Conservation (phyloP, 2,113 vertebrate species). For the Mobula hypostoma region DNA sequence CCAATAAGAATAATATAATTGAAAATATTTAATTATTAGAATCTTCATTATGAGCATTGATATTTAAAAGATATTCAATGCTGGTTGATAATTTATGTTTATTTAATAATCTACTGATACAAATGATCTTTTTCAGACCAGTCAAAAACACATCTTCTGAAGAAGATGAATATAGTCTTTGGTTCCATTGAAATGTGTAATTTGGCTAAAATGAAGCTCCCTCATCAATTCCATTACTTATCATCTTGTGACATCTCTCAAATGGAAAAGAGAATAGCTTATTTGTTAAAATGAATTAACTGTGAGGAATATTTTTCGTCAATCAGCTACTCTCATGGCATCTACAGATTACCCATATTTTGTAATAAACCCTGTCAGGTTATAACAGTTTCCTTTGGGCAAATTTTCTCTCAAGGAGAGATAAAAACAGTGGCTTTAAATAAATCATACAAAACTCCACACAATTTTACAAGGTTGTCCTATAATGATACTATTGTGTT, state of each 20-base stretch:
- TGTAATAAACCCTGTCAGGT: not conserved
- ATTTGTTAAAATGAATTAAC: conserved; percentile 29
- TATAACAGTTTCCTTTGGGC: not conserved
- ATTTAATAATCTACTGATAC: not conserved
- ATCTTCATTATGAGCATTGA: not conserved
- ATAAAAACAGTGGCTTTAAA: not conserved
- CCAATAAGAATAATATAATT: not conserved
- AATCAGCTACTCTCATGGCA: not conserved
- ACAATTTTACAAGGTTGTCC: not conserved
- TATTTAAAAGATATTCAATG: not conserved
- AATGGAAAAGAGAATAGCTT: not conserved
- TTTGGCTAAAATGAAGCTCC: not conserved
- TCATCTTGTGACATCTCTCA: not conserved
- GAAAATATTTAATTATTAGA: not conserved
- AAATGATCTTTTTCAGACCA: not conserved
- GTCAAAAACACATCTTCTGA: not conserved
- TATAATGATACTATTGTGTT: not conserved
- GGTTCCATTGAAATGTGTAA: not conserved
- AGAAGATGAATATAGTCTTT: not conserved
- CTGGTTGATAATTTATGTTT: not conserved
- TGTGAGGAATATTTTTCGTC: not conserved
- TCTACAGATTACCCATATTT: not conserved
- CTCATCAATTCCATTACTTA: not conserved
- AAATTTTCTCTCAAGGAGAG: conserved; percentile 8
- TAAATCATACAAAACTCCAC: not conserved